Percentiles rank a stretch among this genome's conserved stretches.
These are phyloP conservation scores for Steinernema hermaphroditum DNA, from an alignment of 2,888 invertebrate species.

Conservation along the genomic window DNA sequence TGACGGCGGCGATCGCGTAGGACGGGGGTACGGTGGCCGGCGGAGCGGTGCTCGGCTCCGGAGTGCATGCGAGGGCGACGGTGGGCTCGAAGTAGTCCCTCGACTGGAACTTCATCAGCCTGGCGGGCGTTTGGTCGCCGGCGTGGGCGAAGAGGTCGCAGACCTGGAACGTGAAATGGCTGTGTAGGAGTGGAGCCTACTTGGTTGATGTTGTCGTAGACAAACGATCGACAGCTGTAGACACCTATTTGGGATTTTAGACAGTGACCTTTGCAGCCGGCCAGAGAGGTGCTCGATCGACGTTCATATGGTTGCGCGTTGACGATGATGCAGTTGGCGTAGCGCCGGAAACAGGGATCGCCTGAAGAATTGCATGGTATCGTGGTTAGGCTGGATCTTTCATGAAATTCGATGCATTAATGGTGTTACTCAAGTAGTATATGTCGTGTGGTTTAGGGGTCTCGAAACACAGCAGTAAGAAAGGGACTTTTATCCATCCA, in stretches of 20 bases:
- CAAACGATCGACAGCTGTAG: constrained; percentile 65
- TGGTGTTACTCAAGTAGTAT: no score
- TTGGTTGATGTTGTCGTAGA: constrained; percentile 65
- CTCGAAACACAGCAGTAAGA: no score
- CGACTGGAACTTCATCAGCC: constrained; percentile 53
- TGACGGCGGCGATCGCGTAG: neutral
- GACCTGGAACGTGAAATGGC: constrained; percentile 45
- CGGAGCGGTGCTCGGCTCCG: neutral
- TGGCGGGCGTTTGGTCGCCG: constrained; percentile 56
- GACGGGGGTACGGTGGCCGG: neutral
- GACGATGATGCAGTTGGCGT: constrained; percentile 63
- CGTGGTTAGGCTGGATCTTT: no score
- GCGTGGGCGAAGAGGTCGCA: constrained; percentile 66
- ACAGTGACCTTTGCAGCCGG: constrained; percentile 63
- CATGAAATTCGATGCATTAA: no score
- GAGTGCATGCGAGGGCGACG: constrained; percentile 43
- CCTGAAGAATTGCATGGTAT: no score
- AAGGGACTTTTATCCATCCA: no score
- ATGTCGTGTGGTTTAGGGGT: no score
- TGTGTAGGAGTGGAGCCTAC: no score
- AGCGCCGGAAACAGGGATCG: constrained; percentile 66
- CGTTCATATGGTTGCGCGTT: constrained; percentile 67
- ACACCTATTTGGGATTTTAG: constrained; percentile 58
- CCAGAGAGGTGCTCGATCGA: constrained; percentile 53
- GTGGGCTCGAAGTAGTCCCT: constrained; percentile 66